Conservation (phyloP, 2,797 vertebrate species). For the Gymnoscopelus braueri region DNA sequence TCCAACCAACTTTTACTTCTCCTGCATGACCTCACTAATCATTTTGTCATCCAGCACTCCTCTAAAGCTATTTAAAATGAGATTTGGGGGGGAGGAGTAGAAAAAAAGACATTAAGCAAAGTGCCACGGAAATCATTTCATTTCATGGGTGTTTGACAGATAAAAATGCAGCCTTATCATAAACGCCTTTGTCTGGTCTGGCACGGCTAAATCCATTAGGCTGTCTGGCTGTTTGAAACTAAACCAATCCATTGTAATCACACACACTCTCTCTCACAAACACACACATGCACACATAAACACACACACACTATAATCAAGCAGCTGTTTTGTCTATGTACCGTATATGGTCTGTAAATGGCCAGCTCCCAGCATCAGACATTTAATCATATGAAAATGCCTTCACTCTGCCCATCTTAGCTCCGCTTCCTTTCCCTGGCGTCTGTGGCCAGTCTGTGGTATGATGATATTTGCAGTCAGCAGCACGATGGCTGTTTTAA, state of each 20-base stretch:
- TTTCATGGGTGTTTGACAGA: constrained; percentile 65
- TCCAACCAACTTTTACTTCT: constrained; percentile 17
- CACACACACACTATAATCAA: constrained; percentile 49
- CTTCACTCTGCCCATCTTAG: constrained; percentile 36
- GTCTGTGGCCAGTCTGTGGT: constrained; percentile 48
- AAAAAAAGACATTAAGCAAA: constrained; percentile 45
- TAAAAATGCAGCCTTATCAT: constrained; percentile 49
- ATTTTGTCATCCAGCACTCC: constrained; percentile 16
- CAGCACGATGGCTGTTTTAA: constrained; percentile 29
- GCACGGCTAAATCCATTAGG: constrained; percentile 55
- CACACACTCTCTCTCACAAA: constrained; percentile 5
- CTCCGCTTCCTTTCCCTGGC: constrained; percentile 39
- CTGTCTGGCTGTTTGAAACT: constrained; percentile 53
- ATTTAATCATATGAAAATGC: constrained; percentile 33
- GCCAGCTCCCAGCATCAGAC: constrained; percentile 10
- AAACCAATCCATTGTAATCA: constrained; percentile 52
- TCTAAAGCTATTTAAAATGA: constrained; percentile 39
- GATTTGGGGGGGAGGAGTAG: neutral
- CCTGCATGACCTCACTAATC: neutral
- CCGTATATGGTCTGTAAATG: constrained; percentile 29
- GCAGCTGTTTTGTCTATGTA: constrained; percentile 33
- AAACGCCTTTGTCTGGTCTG: constrained; percentile 53
- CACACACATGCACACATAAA: constrained; percentile 16
- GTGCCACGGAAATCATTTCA: constrained; percentile 59
- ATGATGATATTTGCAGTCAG: constrained; percentile 41